These are phyloP conservation scores for Atherinosoma microstoma DNA, from an alignment of 2,797 vertebrate species.

Conservation along the genomic window DNA sequence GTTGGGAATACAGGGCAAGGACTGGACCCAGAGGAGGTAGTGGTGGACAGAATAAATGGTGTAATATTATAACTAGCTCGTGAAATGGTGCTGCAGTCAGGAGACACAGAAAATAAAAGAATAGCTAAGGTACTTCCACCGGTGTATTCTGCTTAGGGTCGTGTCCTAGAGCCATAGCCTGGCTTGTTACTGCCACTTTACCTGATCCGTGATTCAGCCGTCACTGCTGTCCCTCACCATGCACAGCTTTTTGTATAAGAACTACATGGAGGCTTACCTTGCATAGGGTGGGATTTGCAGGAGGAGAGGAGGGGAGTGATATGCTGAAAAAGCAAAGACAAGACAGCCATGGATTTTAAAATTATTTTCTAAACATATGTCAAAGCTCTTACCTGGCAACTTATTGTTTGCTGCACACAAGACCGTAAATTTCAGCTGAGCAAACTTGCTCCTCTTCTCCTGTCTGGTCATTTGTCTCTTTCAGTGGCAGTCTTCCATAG, in stretches of 20 bases:
- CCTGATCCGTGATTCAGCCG: neutral
- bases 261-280: too few species aligned
- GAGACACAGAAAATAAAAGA: neutral
- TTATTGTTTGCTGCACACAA: constrained; percentile 69
- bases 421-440: constrained; percentile 66
- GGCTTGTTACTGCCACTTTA: neutral
- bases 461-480: constrained; percentile 54
- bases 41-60: neutral
- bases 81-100: neutral
- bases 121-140: neutral
- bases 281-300: neutral
- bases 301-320: constrained; percentile 34
- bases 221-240: neutral
- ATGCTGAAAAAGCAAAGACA: constrained; percentile 47
- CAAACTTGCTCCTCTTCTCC: constrained; percentile 42
- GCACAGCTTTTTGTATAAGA: constrained; percentile 10
- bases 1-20: neutral
- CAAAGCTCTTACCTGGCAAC: constrained; percentile 59
- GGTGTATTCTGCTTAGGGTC: neutral
- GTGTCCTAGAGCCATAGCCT: neutral
- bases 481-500: constrained; percentile 19
- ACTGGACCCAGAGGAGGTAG: neutral
- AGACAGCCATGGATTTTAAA: constrained; percentile 64
- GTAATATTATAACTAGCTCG: neutral
- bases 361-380: constrained; percentile 54